Evolutionary conservation across 2,797 vertebrate genomes (phyloP).

Genomic region (Channa striata): DNA sequence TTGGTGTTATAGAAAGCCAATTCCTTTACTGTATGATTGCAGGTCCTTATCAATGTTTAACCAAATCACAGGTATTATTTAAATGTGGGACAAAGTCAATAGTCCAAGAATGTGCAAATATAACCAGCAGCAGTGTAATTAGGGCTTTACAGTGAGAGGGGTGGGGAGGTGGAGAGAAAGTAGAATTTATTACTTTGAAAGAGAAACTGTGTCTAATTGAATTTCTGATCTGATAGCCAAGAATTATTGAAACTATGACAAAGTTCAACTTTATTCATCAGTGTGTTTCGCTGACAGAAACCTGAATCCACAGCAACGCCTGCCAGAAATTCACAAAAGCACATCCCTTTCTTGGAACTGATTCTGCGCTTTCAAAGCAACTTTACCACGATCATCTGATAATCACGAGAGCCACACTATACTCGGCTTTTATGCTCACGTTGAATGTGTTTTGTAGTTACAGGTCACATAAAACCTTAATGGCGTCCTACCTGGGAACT

Average conservation of each 20-base stretch:
- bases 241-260: not conserved
- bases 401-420: not conserved
- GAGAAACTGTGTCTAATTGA: not conserved
- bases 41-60: conserved; percentile 50
- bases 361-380: not conserved
- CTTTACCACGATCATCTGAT: conserved; percentile 21
- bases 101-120: conserved; percentile 31
- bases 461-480: conserved; percentile 82
- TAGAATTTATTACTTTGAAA: conserved; percentile 15
- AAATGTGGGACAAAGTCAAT: conserved; percentile 55
- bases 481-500: conserved; percentile 81
- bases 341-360: not conserved
- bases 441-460: conserved; percentile 73
- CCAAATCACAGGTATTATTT: conserved; percentile 10
- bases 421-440: conserved; percentile 20
- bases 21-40: not conserved
- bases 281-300: not conserved
- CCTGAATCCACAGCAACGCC: not conserved
- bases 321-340: conserved; percentile 16
- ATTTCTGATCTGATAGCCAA: not conserved
- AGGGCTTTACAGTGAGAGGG: conserved; percentile 13
- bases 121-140: not conserved
- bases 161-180: conserved; percentile 4
- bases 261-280: not conserved
- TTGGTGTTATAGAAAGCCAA: not conserved